These are phyloP conservation scores for Dermatemys mawii DNA, from an alignment of 2,113 vertebrate species.

Conservation along the genomic window DNA sequence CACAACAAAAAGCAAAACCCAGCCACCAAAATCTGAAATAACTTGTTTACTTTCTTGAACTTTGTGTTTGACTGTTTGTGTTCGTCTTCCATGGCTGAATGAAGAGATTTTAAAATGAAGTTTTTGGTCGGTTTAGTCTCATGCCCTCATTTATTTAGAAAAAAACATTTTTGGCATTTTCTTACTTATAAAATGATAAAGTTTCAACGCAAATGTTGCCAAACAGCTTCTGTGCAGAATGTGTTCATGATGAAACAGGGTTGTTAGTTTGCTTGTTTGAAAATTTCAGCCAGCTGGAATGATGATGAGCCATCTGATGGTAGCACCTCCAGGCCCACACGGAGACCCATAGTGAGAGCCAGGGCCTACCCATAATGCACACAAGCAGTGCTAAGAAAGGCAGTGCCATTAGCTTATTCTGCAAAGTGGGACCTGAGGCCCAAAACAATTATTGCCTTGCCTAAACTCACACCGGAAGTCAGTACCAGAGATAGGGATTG, in stretches of 20 bases:
- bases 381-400: rapidly evolving
- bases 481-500: not conserved
- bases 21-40: too few species aligned
- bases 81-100: not conserved
- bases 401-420: not conserved
- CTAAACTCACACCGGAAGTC: rapidly evolving
- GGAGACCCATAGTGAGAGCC: not conserved
- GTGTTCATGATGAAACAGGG: not conserved
- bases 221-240: not conserved
- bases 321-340: not conserved
- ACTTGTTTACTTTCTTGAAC: too few species aligned
- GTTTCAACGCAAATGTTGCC: not conserved
- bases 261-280: not conserved
- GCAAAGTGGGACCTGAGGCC: rapidly evolving
- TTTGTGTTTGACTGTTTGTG: not conserved
- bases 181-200: not conserved
- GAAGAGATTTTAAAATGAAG: not conserved
- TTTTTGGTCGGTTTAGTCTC: not conserved
- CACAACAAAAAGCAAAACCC: not conserved
- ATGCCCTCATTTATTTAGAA: not conserved
- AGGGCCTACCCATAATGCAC: rapidly evolving
- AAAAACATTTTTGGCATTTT: not conserved
- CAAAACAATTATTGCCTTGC: not conserved
- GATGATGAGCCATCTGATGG: not conserved
- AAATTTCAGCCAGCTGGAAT: not conserved